Conservation (phyloP, 2,888 invertebrate species). For the Polylopha cassiicola region DNA sequence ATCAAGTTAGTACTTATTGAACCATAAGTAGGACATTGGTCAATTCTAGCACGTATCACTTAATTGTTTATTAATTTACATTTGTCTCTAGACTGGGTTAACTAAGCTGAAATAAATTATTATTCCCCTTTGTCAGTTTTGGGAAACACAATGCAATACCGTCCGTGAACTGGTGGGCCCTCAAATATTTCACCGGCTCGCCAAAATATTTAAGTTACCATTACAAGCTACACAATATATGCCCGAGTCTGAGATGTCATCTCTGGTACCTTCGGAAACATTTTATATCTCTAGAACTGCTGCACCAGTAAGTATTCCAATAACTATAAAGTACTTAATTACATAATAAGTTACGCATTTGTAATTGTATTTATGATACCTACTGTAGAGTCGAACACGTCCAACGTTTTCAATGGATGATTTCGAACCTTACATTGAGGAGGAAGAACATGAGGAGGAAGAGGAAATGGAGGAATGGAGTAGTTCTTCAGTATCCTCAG, state of each 20-base stretch:
- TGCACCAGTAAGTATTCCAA: conserved; percentile 29
- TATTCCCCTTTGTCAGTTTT: conserved; percentile 44
- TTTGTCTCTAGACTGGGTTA: too few relatives aligned
- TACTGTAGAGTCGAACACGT: conserved; percentile 27
- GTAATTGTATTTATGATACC: not conserved
- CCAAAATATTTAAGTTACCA: conserved; percentile 56
- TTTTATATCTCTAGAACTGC: conserved; percentile 34
- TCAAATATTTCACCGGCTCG: conserved; percentile 49
- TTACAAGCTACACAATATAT: conserved; percentile 38
- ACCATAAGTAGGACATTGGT: too few relatives aligned
- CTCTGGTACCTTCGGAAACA: conserved; percentile 42
- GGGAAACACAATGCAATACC: conserved; percentile 53
- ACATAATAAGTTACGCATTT: not conserved
- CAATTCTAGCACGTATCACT: too few relatives aligned
- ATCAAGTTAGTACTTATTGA: conserved; percentile 47
- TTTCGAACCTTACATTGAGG: conserved; percentile 33
- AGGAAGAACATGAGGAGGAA: conserved; percentile 27
- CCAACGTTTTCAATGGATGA: conserved; percentile 39
- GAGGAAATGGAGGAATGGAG: conserved; percentile 48
- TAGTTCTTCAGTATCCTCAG: conserved; percentile 30
- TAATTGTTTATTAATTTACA: too few relatives aligned
- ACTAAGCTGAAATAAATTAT: not conserved
- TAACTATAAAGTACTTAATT: not conserved
- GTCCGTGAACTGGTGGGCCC: conserved; percentile 56
- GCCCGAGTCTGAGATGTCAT: conserved; percentile 37